phyloP scores from a whole-genome alignment of 2,888 invertebrate species.

The Hypercompe scribonia region DNA sequence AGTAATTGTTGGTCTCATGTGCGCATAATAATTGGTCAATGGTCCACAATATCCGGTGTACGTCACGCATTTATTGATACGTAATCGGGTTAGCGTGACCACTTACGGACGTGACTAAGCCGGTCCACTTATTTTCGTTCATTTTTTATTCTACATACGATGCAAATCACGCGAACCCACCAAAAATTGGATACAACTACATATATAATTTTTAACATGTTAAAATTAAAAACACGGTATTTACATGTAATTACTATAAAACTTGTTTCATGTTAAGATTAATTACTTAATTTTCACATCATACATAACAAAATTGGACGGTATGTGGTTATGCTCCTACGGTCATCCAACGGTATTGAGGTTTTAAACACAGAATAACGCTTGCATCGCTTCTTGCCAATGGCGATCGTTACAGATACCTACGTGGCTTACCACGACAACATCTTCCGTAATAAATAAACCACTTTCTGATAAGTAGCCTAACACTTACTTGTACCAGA shows the following conservation, averaged over 20 bases:
- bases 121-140: neutral
- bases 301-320: slow-evolving; percentile 2
- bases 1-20: slow-evolving; percentile 52
- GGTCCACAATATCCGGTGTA: slow-evolving; percentile 40
- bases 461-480: slow-evolving; percentile 37
- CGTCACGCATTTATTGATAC: slow-evolving; percentile 64
- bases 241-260: too few relatives aligned
- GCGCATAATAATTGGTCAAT: slow-evolving; percentile 44
- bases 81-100: slow-evolving; percentile 63
- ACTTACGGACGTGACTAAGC: slow-evolving; percentile 43
- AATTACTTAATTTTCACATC: neutral
- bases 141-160: neutral
- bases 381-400: slow-evolving; percentile 10
- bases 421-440: slow-evolving; percentile 12
- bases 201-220: neutral
- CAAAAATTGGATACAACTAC: neutral
- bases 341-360: slow-evolving; percentile 60
- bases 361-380: slow-evolving; percentile 20
- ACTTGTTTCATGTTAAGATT: neutral
- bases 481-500: neutral
- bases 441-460: slow-evolving; percentile 33
- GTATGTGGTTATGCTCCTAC: slow-evolving; percentile 34
- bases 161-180: neutral
- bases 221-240: neutral
- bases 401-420: slow-evolving; percentile 4